Conservation (phyloP, 2,888 invertebrate species). For the Hydrotaea diabolus region DNA sequence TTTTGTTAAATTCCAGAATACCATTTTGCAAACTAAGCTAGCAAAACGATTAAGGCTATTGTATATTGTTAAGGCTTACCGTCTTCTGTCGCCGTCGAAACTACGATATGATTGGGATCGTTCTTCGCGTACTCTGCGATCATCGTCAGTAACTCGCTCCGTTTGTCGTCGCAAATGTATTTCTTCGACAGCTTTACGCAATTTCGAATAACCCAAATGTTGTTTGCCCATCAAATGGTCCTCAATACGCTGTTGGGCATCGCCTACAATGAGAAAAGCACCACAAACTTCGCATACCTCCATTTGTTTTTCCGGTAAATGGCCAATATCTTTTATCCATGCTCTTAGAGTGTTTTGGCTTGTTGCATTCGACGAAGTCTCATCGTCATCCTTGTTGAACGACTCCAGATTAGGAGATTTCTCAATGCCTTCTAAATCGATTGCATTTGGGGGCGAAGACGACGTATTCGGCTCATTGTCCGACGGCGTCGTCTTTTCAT, state of each 20-base stretch:
- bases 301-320: constrained; percentile 98
- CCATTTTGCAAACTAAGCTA: not conserved
- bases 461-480: not conserved
- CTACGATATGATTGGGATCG: constrained; percentile 68
- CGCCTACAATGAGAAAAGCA: constrained; percentile 98
- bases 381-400: constrained; percentile 51
- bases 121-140: constrained; percentile 78
- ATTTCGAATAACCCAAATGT: constrained; percentile 92
- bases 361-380: constrained; percentile 31
- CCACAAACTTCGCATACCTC: constrained; percentile 99
- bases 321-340: constrained; percentile 90
- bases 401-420: constrained; percentile 37
- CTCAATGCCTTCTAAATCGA: constrained; percentile 39
- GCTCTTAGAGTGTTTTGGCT: constrained; percentile 77
- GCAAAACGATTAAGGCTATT: not conserved
- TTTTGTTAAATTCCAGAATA: too few species aligned
- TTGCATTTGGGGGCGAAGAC: not conserved
- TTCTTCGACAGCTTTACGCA: constrained; percentile 87
- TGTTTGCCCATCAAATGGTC: constrained; percentile 99
- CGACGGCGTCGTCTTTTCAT: constrained; percentile 18
- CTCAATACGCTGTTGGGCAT: constrained; percentile 98
- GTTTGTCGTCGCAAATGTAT: constrained; percentile 84
- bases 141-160: constrained; percentile 84
- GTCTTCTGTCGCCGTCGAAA: constrained; percentile 72
- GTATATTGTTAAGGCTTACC: constrained; percentile 66